These are phyloP conservation scores for Bos javanicus DNA, from an alignment of 2,113 vertebrate genomes.

Conservation along the genomic window DNA sequence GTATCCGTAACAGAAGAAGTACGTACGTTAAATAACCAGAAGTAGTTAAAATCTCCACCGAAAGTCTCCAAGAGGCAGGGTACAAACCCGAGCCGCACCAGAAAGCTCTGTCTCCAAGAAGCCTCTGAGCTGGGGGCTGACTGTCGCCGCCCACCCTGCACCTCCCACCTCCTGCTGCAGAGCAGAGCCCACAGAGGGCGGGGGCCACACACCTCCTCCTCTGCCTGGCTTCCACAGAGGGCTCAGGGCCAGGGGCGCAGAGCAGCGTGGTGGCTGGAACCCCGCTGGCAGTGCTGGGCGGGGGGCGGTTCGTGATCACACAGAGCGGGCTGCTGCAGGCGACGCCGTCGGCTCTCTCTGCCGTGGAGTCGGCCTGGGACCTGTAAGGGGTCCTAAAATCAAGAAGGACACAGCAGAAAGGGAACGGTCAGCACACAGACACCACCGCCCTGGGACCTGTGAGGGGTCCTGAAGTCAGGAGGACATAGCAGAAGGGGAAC, in stretches of 20 bases:
- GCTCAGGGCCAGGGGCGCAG: conserved; percentile 73
- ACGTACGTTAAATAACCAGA: not conserved
- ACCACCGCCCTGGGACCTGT: conserved; percentile 62
- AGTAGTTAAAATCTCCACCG: not conserved
- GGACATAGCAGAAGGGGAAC: conserved; percentile 23
- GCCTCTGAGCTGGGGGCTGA: not conserved
- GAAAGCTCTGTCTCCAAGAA: not conserved
- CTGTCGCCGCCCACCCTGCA: not conserved
- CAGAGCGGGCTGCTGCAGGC: conserved; percentile 79
- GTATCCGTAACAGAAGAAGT: not conserved
- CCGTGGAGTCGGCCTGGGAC: conserved; percentile 76
- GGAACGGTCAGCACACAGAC: not conserved
- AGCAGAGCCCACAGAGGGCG: not conserved
- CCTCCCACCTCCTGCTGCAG: not conserved
- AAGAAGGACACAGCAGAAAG: conserved; percentile 57
- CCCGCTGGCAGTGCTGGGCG: conserved; percentile 75
- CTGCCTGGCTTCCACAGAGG: conserved; percentile 80
- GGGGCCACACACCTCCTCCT: conserved; percentile 78
- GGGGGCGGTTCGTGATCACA: conserved; percentile 81
- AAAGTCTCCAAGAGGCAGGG: not conserved
- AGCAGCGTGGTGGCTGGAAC: conserved; percentile 56
- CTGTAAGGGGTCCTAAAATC: conserved; percentile 81
- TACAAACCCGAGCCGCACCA: not conserved
- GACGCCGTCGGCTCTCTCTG: conserved; percentile 78
- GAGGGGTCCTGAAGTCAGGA: conserved; percentile 80